Evolutionary conservation across 2,797 vertebrate genomes (phyloP).

Genomic region (Cynodonichthys magdalenae): DNA sequence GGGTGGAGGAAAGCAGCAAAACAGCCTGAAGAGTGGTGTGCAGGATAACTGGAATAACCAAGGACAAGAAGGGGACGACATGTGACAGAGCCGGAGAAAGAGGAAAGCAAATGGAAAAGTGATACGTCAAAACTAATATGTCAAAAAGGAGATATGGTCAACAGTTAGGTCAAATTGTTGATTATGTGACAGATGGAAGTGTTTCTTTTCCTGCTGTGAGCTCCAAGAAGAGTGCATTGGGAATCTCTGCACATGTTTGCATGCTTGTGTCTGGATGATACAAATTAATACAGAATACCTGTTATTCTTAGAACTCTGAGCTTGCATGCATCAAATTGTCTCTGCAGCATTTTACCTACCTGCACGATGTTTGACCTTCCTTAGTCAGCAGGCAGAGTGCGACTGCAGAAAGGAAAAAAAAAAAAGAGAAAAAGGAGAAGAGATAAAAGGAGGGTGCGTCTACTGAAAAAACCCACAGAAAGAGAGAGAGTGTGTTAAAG

Average conservation of each 20-base stretch:
- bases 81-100: slow-evolving; percentile 25
- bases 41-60: slow-evolving; percentile 40
- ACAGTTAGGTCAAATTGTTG: slow-evolving; percentile 25
- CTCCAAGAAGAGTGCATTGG: slow-evolving; percentile 23
- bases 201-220: slow-evolving; percentile 28
- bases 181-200: slow-evolving; percentile 15
- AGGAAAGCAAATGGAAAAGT: slow-evolving; percentile 14
- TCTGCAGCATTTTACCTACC: slow-evolving; percentile 64
- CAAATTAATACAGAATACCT: slow-evolving; percentile 49
- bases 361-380: slow-evolving; percentile 76
- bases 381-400: slow-evolving; percentile 71
- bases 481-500: slow-evolving; percentile 46
- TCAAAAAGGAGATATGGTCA: slow-evolving; percentile 12
- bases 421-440: slow-evolving; percentile 35
- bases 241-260: slow-evolving; percentile 7
- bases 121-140: slow-evolving; percentile 20
- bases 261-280: slow-evolving; percentile 6
- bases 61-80: slow-evolving; percentile 39
- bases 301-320: slow-evolving; percentile 49
- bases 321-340: slow-evolving; percentile 23
- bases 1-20: slow-evolving; percentile 47
- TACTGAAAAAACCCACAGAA: slow-evolving; percentile 32
- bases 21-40: slow-evolving; percentile 43
- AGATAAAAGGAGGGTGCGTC: slow-evolving; percentile 55
- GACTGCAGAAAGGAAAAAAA: slow-evolving; percentile 63